Conservation (phyloP, 53 echinoderm and acorn worm genomes). For the Zoroaster sp. region DNA sequence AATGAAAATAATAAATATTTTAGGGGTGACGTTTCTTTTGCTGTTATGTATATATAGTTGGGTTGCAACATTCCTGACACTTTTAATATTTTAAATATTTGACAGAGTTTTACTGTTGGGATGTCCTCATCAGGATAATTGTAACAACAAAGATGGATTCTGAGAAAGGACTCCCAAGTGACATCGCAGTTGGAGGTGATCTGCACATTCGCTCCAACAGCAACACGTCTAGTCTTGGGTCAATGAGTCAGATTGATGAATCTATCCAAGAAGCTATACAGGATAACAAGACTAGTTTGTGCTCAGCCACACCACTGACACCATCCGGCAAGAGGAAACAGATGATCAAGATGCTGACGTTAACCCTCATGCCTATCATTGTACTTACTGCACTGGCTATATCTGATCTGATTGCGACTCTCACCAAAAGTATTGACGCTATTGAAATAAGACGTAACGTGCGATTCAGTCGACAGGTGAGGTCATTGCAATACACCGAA, state of each 20-base stretch:
- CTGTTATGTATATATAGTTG: too few relatives aligned
- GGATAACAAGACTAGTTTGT: constrained; percentile 63
- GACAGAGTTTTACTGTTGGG: not conserved
- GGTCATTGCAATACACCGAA: too few relatives aligned
- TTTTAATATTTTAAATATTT: too few relatives aligned
- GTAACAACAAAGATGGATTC: not conserved
- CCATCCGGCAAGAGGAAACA: constrained; percentile 75
- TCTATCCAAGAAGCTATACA: constrained; percentile 68
- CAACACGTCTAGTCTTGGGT: constrained; percentile 63
- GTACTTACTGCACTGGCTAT: constrained; percentile 81
- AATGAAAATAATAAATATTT: too few relatives aligned
- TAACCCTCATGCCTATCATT: constrained; percentile 81
- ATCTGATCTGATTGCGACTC: constrained; percentile 78
- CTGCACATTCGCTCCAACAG: constrained; percentile 14
- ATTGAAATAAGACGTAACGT: constrained; percentile 79
- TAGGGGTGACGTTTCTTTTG: too few relatives aligned
- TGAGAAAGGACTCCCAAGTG: not conserved
- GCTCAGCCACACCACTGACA: constrained; percentile 68
- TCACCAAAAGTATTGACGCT: constrained; percentile 78
- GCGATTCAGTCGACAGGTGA: constrained; percentile 69
- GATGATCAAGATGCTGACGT: constrained; percentile 82
- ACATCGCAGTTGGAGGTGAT: not conserved
- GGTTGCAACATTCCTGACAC: too few relatives aligned
- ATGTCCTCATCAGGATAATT: not conserved
- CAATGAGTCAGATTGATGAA: constrained; percentile 72